Evolutionary conservation across 2,113 vertebrate species (phyloP), one percentile per base, ranked within the genome.

Genomic region (Eulemur macaco): DNA sequence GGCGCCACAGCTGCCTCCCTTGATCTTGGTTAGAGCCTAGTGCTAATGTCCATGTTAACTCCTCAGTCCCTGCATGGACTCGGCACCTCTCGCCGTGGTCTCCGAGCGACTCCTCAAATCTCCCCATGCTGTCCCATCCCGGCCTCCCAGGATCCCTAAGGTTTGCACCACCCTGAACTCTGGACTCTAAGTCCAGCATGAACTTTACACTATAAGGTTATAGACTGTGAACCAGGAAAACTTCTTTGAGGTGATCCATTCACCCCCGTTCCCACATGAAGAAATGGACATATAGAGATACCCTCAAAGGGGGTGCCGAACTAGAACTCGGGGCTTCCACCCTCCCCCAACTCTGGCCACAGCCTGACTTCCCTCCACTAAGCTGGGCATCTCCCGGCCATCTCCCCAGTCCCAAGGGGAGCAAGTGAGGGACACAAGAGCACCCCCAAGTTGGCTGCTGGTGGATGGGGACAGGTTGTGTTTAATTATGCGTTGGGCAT

Each of bases 71-170:
- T 71, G 17, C 23, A 2, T 14, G 29, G 13, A n/a, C 42, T 42
- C 21, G 17, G 31, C 31, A 17, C 45, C 39, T 71, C 23, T 23
- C 52, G 58, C 0, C 39, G 27, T 45, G 47, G n/a, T 68, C 76
- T 90, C 78, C 1, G 12, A 54, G 52, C 0, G 8, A 58, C 18
- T 12, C 42, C 73, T 92, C 34, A 52, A 25, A 34, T 45, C 63
- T 21, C 34, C 8, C 2, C 81, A 17, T 3, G 0, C 21, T 0
- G 7, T 54, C 6, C 7, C 23, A 21, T 68, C 3, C 39, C 37
- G 7, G 47, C 20, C 25, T 54, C 39, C 25, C 20, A 31, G 77
- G 45, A 47, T 47, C 45, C 77, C 45, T 39, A 39, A 56, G 8
- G 5, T 25, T 27, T 71, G 52, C 23, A 31, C n/a, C 8, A 15